These are phyloP conservation scores for Loxodonta africana DNA, from an alignment of 2,113 vertebrate genomes.

Conservation along the genomic window DNA sequence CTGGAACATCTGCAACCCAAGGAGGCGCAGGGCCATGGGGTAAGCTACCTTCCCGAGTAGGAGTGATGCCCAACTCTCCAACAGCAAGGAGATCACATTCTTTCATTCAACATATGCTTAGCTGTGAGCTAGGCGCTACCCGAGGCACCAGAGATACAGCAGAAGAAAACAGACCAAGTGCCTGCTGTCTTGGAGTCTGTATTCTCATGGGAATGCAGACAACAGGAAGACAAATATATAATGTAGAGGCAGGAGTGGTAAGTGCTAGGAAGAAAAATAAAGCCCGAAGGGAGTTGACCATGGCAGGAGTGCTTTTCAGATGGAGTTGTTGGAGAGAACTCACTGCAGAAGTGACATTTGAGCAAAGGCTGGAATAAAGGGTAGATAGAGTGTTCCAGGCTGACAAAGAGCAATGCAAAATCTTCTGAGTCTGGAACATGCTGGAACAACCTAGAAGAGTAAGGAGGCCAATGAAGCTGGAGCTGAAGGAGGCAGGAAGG, in stretches of 20 bases:
- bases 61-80: background rate
- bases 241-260: too few relatives aligned
- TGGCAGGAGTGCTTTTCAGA: background rate
- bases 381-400: background rate
- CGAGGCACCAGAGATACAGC: too few relatives aligned
- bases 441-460: background rate
- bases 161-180: background rate
- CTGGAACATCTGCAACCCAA: background rate
- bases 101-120: background rate
- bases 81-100: too few relatives aligned
- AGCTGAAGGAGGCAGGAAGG: too few relatives aligned
- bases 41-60: background rate
- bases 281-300: rapidly evolving
- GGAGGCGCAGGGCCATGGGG: too few relatives aligned
- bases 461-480: background rate
- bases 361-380: background rate
- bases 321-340: background rate
- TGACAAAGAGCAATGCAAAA: rapidly evolving
- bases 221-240: too few relatives aligned
- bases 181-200: background rate
- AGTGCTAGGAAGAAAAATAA: background rate
- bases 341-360: background rate
- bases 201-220: too few relatives aligned
- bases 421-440: too few relatives aligned
- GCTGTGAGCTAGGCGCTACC: background rate